Base-by-base conservation (phyloP, 1,140 invertebrate species). In the Dreissena rostriformis region DNA sequence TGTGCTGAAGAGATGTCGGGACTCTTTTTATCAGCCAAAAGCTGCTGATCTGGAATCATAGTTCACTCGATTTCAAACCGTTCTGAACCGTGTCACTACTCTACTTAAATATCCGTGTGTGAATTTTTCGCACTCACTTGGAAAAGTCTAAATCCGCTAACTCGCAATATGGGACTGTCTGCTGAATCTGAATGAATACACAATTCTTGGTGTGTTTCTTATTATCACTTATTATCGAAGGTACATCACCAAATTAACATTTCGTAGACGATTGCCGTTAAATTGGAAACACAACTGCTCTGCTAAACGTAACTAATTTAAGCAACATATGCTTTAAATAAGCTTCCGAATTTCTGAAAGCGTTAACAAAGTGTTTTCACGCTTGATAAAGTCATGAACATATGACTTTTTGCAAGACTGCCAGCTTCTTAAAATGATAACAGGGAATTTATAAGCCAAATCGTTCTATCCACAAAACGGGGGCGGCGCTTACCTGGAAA, bases 221-320 rank as follows among this genome's bases (percentile, higher is more conserved):
- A 76, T 76, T 76, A 63, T 76, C 74, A 63, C 74, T 65, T 63
- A 76, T 76, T 76, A 76, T 76, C 74, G 63, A 39, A 55, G 65
- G 63, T 65, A 66, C 61, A 63, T 65, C 61, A 79, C 76, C 53
- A n/a, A 68, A 68, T 79, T 70, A 22, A 67, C 63, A 63, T 79
- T 79, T 79, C 76, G 39, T 65, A 26, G 57, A 65, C 51, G 19
- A 26, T 11, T 11, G 22, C 14, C 15, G 22, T 51, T 53, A 53
- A 79, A 79, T 79, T 51, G 53, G 53, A 68, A 68, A 79, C 63
- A 66, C 63, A 70, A 79, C n/a, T 79, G 39, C 68, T 55, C 49
- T 17, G 24, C 66, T n/a, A 55, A 79, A 67, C 68, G 76, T 67
- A 66, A 68, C 76, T 70, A 79, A 79, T 79, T 79, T 79, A 68